These are phyloP conservation scores for Thalassaphorura encarpata DNA, from an alignment of 1,140 invertebrate genomes.

Conservation along the genomic window DNA sequence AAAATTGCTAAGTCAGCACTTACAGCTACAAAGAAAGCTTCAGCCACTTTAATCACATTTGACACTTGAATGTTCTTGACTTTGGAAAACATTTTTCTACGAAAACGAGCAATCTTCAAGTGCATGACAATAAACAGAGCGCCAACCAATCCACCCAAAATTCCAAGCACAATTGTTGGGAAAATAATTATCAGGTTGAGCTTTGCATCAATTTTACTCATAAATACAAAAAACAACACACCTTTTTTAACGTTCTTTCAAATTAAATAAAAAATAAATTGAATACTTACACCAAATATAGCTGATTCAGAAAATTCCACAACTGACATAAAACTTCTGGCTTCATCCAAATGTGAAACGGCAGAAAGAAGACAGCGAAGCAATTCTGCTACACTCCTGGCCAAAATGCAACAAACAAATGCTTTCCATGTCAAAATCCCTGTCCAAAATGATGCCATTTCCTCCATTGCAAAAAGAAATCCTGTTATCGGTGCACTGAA, in stretches of 20 bases:
- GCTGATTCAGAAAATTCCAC: constrained; percentile 25
- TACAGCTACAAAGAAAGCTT: constrained; percentile 26
- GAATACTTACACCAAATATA: constrained; percentile 27
- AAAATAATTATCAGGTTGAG: constrained; percentile 17
- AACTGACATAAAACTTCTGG: neutral
- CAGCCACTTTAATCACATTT: constrained; percentile 24
- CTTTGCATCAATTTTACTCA: neutral
- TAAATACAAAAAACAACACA: too few relatives aligned
- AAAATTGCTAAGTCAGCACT: neutral
- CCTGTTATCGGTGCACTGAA: constrained; percentile 33
- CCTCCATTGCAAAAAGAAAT: constrained; percentile 33
- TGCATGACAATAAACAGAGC: constrained; percentile 22
- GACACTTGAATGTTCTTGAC: constrained; percentile 13
- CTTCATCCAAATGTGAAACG: too few relatives aligned
- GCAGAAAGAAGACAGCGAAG: constrained; percentile 29
- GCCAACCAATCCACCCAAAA: constrained; percentile 22
- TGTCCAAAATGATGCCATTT: constrained; percentile 43
- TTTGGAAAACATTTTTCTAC: constrained; percentile 17
- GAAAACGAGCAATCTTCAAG: constrained; percentile 20
- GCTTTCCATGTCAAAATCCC: constrained; percentile 41
- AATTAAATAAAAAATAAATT: neutral
- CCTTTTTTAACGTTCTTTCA: too few relatives aligned
- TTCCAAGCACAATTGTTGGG: constrained; percentile 23
- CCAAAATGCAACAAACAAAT: constrained; percentile 43
- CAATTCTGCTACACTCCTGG: constrained; percentile 41